Conservation (phyloP, 2,888 invertebrate species). For the Epistrophella euchroma region DNA sequence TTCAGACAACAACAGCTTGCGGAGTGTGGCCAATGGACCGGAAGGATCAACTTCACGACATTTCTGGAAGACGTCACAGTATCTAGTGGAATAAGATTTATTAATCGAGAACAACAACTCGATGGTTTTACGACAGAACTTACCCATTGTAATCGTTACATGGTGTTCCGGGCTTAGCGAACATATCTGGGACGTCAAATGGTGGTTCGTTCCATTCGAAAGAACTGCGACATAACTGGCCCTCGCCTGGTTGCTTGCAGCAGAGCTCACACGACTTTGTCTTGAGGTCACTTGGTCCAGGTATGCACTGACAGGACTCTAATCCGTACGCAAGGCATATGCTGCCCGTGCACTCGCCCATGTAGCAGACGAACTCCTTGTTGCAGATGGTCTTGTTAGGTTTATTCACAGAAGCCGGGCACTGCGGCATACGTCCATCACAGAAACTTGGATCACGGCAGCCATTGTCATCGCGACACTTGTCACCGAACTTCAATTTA, state of each 20-base stretch:
- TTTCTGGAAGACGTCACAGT: conserved; percentile 88
- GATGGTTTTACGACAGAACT: conserved; percentile 72
- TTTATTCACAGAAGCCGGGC: conserved; percentile 96
- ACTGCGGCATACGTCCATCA: conserved; percentile 93
- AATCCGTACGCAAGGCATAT: conserved; percentile 98
- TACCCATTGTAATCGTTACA: conserved; percentile 96
- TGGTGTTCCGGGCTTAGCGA: conserved; percentile 96
- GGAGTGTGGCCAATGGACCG: conserved; percentile 94
- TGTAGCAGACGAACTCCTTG: conserved; percentile 98
- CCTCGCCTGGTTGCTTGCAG: conserved; percentile 93
- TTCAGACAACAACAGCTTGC: conserved; percentile 93
- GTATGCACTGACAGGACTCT: conserved; percentile 97
- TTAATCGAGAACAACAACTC: conserved; percentile 32
- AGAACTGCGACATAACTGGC: conserved; percentile 93
- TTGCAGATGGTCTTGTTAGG: conserved; percentile 98
- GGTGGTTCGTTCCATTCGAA: conserved; percentile 95
- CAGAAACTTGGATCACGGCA: conserved; percentile 97
- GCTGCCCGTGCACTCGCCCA: conserved; percentile 98
- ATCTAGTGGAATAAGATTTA: conserved; percentile 82
- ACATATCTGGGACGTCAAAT: conserved; percentile 96
- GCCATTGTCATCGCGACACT: conserved; percentile 96
- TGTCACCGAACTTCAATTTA: conserved; percentile 92
- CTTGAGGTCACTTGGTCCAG: conserved; percentile 90
- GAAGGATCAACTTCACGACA: conserved; percentile 97
- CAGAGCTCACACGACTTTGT: conserved; percentile 97